Conservation (phyloP, 1,140 invertebrate genomes). For the Pemphigus obesinymphae region DNA sequence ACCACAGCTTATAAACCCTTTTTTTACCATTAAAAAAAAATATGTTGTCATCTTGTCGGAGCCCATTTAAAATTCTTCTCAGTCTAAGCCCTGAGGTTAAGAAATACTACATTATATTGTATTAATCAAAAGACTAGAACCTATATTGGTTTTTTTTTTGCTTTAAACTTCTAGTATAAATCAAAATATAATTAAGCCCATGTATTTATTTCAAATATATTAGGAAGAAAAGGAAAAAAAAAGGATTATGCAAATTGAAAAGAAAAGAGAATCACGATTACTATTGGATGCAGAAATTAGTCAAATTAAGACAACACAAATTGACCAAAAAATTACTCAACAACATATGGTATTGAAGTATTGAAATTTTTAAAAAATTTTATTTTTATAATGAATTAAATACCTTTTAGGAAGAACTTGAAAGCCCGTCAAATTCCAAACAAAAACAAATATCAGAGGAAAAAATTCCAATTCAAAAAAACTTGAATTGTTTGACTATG, state of each 20-base stretch:
- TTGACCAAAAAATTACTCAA: constrained; percentile 73
- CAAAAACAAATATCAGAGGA: constrained; percentile 50
- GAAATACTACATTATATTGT: too few species aligned
- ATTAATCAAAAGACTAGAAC: too few species aligned
- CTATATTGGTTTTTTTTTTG: too few species aligned
- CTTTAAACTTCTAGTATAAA: too few species aligned
- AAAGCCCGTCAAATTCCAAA: constrained; percentile 48
- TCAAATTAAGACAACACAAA: constrained; percentile 61
- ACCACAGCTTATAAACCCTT: too few species aligned
- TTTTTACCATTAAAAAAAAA: too few species aligned
- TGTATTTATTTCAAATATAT: not conserved
- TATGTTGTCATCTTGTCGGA: too few species aligned
- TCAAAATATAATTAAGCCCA: too few species aligned
- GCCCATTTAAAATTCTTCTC: too few species aligned
- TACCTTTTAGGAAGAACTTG: constrained; percentile 30
- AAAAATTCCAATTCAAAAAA: constrained; percentile 72
- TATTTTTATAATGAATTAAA: not conserved
- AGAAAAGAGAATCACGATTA: constrained; percentile 80
- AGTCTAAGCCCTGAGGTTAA: too few species aligned
- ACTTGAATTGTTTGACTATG: constrained; percentile 79
- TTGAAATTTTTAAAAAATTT: not conserved
- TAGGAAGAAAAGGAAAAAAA: constrained; percentile 89
- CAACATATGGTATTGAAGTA: constrained; percentile 61
- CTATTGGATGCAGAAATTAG: constrained; percentile 84
- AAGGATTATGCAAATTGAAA: constrained; percentile 72